Evolutionary conservation across 2,888 invertebrate species (phyloP).

Genomic region (Tuta absoluta): DNA sequence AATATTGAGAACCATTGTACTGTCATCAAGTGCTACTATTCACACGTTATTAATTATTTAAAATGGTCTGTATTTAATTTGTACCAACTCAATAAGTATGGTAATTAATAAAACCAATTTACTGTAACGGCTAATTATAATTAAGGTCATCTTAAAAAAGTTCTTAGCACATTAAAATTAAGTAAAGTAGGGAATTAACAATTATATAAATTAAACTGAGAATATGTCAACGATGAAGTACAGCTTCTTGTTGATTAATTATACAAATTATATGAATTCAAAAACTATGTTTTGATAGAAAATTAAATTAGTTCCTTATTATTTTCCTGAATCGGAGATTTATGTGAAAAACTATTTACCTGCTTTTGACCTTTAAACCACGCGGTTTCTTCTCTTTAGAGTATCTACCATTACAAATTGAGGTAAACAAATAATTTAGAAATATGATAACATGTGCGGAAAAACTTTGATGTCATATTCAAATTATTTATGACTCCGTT

Average conservation of each 20-base stretch:
- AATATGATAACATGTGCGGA: too few relatives aligned
- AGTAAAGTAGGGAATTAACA: slow-evolving; percentile 34
- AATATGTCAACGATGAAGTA: slow-evolving; percentile 3
- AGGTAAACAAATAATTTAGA: not conserved
- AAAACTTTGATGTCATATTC: too few relatives aligned
- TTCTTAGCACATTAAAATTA: too few relatives aligned
- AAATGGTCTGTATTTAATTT: slow-evolving; percentile 21
- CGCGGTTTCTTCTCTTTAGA: not conserved
- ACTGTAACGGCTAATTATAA: not conserved
- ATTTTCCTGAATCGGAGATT: slow-evolving; percentile 20
- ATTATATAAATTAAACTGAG: slow-evolving; percentile 16
- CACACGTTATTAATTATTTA: slow-evolving; percentile 30
- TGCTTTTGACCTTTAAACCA: slow-evolving; percentile 8
- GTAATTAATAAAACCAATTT: not conserved
- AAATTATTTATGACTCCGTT: too few relatives aligned
- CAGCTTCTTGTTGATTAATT: slow-evolving; percentile 22
- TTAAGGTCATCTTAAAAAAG: not conserved
- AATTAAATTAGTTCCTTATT: slow-evolving; percentile 19
- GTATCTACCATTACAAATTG: not conserved
- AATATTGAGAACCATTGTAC: slow-evolving; percentile 29
- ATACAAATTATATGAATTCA: not conserved
- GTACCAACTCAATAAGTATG: not conserved
- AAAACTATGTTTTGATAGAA: slow-evolving; percentile 6
- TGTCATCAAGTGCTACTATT: slow-evolving; percentile 25
- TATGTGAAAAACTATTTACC: slow-evolving; percentile 14